Evolutionary conservation across 2,888 invertebrate species (phyloP).

Genomic region (Ichneumoninae sp.): DNA sequence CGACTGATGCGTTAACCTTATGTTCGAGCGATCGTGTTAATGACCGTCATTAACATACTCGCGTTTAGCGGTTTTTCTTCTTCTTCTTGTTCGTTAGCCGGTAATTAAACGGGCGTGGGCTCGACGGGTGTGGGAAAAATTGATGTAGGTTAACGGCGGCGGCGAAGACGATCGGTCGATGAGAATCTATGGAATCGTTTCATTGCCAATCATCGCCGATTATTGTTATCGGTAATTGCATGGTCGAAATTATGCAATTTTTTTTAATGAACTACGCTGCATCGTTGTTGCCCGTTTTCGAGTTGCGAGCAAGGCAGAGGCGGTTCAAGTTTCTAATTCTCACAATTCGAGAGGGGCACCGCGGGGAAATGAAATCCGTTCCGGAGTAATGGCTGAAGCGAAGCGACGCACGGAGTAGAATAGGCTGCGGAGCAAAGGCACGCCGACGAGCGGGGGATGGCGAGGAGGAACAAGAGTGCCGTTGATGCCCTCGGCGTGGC

Average conservation of each 20-base stretch:
- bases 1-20: neutral
- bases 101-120: neutral
- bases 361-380: conserved; percentile 65
- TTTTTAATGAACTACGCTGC: neutral
- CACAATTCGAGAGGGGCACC: conserved; percentile 41
- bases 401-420: conserved; percentile 46
- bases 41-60: neutral
- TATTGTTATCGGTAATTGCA: neutral
- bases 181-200: neutral
- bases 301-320: conserved; percentile 42
- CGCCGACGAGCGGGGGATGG: conserved; percentile 39
- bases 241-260: neutral
- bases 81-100: neutral
- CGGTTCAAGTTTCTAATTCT: conserved; percentile 61
- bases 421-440: conserved; percentile 46
- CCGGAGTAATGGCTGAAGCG: conserved; percentile 61
- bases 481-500: conserved; percentile 53
- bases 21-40: neutral
- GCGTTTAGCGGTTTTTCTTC: neutral
- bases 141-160: neutral
- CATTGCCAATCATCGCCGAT: neutral
- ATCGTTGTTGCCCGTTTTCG: conserved; percentile 22
- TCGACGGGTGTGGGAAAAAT: neutral
- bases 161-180: neutral
- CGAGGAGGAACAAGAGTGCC: conserved; percentile 56